Percentiles rank a stretch among this genome's conserved stretches.
Evolutionary conservation across 1,140 invertebrate species (phyloP).

Genomic region (Leptonema lineaticorne): DNA sequence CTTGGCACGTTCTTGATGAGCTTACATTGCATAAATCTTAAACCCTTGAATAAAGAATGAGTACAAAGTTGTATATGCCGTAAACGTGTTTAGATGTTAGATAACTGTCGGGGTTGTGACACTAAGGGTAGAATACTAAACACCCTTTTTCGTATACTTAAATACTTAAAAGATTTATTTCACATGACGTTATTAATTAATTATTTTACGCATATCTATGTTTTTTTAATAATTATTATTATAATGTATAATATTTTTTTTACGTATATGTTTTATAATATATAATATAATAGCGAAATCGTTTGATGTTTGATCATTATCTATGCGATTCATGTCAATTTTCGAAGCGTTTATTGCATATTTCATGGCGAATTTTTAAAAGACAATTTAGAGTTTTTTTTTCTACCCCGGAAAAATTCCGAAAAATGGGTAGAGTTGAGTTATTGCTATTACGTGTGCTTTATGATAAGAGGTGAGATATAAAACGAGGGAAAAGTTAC

Average conservation of each 20-base stretch:
- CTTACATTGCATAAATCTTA: constrained; percentile 27
- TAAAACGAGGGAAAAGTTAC: constrained; percentile 25
- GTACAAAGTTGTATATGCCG: too few species aligned
- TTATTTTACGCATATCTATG: too few species aligned
- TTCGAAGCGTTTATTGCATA: neutral
- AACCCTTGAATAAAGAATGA: too few species aligned
- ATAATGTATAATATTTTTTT: too few species aligned
- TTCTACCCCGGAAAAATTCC: constrained; percentile 28
- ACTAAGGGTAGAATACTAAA: constrained; percentile 23
- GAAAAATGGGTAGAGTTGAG: constrained; percentile 35
- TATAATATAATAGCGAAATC: too few species aligned
- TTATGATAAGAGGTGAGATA: constrained; percentile 41
- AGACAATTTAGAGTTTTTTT: constrained; percentile 39
- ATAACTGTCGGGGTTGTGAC: neutral
- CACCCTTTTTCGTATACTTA: neutral
- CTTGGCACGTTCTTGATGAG: constrained; percentile 20
- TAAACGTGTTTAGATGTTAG: neutral
- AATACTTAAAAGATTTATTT: constrained; percentile 5
- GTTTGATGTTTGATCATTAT: too few species aligned
- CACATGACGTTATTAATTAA: too few species aligned
- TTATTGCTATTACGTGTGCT: constrained; percentile 42
- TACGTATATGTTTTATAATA: too few species aligned
- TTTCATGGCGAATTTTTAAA: constrained; percentile 1
- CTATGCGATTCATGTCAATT: too few species aligned
- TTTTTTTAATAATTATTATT: too few species aligned